Conservation (phyloP, 2,888 invertebrate species). For the Stenichneumon culpator region DNA sequence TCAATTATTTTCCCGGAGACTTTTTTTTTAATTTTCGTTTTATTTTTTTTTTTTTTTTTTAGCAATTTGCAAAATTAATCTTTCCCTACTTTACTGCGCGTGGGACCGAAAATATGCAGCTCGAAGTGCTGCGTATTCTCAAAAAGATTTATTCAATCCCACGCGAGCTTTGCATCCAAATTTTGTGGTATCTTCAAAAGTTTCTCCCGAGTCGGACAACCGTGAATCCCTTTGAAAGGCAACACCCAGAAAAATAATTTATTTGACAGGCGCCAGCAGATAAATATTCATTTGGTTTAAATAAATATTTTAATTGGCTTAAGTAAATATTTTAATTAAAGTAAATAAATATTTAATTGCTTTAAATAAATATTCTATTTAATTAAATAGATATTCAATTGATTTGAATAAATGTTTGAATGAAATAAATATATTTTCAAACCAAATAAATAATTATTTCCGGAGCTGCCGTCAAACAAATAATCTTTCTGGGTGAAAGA, state of each 20-base stretch:
- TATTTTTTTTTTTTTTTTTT: neutral
- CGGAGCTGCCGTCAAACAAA: too few species aligned
- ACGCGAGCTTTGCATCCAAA: conserved; percentile 1
- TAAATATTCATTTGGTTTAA: too few species aligned
- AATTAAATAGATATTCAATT: too few species aligned
- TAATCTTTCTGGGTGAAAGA: too few species aligned
- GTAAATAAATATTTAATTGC: too few species aligned
- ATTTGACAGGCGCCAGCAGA: too few species aligned
- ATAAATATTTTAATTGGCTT: too few species aligned
- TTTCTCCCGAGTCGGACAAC: neutral
- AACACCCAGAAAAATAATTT: neutral
- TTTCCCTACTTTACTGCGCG: neutral
- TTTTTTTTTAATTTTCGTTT: neutral
- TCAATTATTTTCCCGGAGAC: neutral
- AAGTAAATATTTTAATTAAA: too few species aligned
- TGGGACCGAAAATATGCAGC: neutral
- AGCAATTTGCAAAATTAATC: neutral
- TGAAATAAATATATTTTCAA: too few species aligned
- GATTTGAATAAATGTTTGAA: too few species aligned
- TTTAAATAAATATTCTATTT: too few species aligned
- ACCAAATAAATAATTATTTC: too few species aligned
- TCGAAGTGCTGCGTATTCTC: neutral
- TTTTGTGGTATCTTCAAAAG: neutral
- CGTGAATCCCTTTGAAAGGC: neutral
- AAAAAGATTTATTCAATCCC: neutral